Percentiles rank a stretch among this genome's conserved stretches.
Conservation (phyloP, 2,888 invertebrate species). For the Noctua comes region DNA sequence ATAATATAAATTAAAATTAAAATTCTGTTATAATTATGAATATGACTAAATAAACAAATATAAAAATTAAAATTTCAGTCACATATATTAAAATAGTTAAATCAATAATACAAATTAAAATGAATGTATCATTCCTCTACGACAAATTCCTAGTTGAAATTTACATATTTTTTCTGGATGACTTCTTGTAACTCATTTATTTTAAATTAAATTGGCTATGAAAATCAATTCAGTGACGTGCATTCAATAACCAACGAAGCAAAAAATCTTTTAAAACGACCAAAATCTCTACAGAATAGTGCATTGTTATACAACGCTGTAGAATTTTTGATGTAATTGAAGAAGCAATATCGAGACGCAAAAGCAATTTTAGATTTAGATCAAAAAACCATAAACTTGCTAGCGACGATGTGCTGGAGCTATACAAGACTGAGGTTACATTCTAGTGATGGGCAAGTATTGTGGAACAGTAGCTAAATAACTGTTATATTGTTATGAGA, state of each 20-base stretch:
- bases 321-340: conserved; percentile 65
- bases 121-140: not conserved
- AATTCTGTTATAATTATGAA: too few relatives aligned
- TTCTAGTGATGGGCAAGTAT: conserved; percentile 43
- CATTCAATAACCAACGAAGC: not conserved
- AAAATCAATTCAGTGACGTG: not conserved
- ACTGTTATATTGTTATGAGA: not conserved
- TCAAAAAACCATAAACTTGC: conserved; percentile 82
- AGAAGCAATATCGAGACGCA: conserved; percentile 74
- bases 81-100: too few relatives aligned
- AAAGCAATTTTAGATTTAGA: conserved; percentile 86
- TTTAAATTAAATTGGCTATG: not conserved
- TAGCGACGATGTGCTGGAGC: conserved; percentile 69
- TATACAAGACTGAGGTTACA: conserved; percentile 22
- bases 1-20: too few relatives aligned
- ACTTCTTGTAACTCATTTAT: not conserved
- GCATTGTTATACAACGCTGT: conserved; percentile 20
- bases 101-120: too few relatives aligned
- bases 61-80: too few relatives aligned
- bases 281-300: not conserved
- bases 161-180: not conserved
- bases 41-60: too few relatives aligned
- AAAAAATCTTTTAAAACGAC: not conserved
- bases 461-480: conserved; percentile 9
- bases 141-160: not conserved